These are phyloP conservation scores for Polyommatus iphigenia DNA, from an alignment of 2,888 invertebrate genomes.

Conservation along the genomic window DNA sequence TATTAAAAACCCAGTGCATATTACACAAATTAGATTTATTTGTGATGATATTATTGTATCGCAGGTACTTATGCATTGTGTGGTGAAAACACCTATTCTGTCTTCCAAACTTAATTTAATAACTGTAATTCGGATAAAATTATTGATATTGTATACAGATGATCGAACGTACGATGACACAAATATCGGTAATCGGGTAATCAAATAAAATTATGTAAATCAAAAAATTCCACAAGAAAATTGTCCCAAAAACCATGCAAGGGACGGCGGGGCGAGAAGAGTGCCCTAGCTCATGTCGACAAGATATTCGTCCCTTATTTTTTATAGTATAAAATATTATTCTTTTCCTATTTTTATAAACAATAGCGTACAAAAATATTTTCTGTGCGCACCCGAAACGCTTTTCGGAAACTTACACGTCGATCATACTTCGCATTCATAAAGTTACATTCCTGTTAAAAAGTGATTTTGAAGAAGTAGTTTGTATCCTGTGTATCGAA, in stretches of 20 bases:
- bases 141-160: neutral
- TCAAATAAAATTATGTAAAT: neutral
- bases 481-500: slow-evolving; percentile 37
- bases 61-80: neutral
- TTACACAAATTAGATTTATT: slow-evolving; percentile 46
- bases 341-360: neutral
- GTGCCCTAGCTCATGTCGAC: neutral
- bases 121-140: neutral
- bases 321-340: neutral
- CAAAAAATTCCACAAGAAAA: neutral
- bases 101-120: slow-evolving; percentile 69
- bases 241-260: neutral
- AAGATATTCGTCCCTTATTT: neutral
- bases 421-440: neutral
- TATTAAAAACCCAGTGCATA: slow-evolving; percentile 47
- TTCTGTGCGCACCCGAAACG: neutral
- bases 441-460: slow-evolving; percentile 12
- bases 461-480: neutral
- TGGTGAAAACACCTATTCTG: slow-evolving; percentile 42
- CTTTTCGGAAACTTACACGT: neutral
- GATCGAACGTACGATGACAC: neutral
- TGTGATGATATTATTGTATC: slow-evolving; percentile 37
- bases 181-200: neutral
- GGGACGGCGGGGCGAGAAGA: neutral
- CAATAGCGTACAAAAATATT: neutral